A percentile compares a stretch with the other conserved stretches of the same genome.
These are phyloP conservation scores for Zaprionus ornatus DNA, from an alignment of 1,140 invertebrate genomes.

Conservation along the genomic window DNA sequence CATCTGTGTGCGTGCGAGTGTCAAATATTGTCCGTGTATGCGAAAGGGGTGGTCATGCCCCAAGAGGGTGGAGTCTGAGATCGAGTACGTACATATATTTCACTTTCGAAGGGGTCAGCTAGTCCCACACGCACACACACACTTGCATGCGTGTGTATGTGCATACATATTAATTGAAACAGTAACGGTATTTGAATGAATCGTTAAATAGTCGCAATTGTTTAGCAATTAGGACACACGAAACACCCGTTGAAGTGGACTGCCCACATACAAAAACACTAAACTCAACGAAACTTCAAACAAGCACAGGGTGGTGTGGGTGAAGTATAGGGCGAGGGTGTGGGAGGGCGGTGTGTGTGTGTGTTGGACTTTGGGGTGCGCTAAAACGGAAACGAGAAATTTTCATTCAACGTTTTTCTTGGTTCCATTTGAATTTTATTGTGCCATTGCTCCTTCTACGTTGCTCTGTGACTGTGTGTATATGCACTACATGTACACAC, in stretches of 20 bases:
- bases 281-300: slow-evolving; percentile 12
- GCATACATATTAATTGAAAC: slow-evolving; percentile 14
- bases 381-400: slow-evolving; percentile 53
- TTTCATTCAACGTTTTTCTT: slow-evolving; percentile 53
- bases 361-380: slow-evolving; percentile 12
- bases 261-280: slow-evolving; percentile 24
- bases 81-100: slow-evolving; percentile 28
- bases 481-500: background rate
- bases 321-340: background rate
- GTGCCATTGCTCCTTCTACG: slow-evolving; percentile 49
- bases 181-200: slow-evolving; percentile 37
- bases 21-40: slow-evolving; percentile 35
- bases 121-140: slow-evolving; percentile 16
- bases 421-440: slow-evolving; percentile 52
- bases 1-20: slow-evolving; percentile 23
- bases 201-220: slow-evolving; percentile 42
- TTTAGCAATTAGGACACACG: slow-evolving; percentile 29
- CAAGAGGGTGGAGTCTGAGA: slow-evolving; percentile 56
- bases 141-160: background rate
- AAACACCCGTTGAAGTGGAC: background rate
- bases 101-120: slow-evolving; percentile 23
- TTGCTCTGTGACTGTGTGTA: slow-evolving; percentile 2
- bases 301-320: background rate
- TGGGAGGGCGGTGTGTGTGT: background rate
- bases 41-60: slow-evolving; percentile 47